phyloP scores from a whole-genome alignment of 1,140 invertebrate species.

The Apis mellifera region DNA sequence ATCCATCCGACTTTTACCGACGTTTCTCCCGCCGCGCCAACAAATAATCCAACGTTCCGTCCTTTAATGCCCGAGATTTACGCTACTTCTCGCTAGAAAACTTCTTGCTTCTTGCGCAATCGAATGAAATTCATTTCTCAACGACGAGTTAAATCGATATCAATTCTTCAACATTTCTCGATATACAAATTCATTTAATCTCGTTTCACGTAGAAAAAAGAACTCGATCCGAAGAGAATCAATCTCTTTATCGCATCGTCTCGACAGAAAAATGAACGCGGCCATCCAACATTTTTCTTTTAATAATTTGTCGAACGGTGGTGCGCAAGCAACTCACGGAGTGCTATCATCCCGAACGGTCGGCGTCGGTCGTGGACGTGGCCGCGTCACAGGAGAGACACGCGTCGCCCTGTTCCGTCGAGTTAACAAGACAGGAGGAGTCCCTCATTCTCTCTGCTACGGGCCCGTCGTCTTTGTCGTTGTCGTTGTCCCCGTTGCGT shows the following conservation, averaged over 20 bases:
- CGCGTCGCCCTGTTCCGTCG: slow-evolving; percentile 43
- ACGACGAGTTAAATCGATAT: too few relatives aligned
- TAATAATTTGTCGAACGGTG: slow-evolving; percentile 32
- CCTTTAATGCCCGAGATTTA: neutral
- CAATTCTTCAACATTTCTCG: too few relatives aligned
- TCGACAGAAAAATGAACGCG: neutral
- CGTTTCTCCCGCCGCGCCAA: slow-evolving; percentile 9
- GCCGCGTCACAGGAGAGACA: slow-evolving; percentile 19
- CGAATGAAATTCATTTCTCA: too few relatives aligned
- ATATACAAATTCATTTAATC: too few relatives aligned
- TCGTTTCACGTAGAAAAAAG: too few relatives aligned
- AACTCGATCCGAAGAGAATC: too few relatives aligned
- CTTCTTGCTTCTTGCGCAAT: neutral
- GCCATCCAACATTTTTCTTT: neutral
- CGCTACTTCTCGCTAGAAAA: neutral
- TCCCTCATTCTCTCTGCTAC: slow-evolving; percentile 51
- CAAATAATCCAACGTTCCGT: neutral
- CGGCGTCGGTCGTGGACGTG: neutral
- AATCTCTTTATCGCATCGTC: too few relatives aligned
- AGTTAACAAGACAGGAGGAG: slow-evolving; percentile 60
- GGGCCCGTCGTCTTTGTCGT: slow-evolving; percentile 52
- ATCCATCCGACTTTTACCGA: neutral
- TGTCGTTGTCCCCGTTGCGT: slow-evolving; percentile 60
- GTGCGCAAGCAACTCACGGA: slow-evolving; percentile 15
- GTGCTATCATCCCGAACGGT: neutral